Base-by-base conservation (phyloP, 2,113 vertebrate species). In the Lates calcarifer region DNA sequence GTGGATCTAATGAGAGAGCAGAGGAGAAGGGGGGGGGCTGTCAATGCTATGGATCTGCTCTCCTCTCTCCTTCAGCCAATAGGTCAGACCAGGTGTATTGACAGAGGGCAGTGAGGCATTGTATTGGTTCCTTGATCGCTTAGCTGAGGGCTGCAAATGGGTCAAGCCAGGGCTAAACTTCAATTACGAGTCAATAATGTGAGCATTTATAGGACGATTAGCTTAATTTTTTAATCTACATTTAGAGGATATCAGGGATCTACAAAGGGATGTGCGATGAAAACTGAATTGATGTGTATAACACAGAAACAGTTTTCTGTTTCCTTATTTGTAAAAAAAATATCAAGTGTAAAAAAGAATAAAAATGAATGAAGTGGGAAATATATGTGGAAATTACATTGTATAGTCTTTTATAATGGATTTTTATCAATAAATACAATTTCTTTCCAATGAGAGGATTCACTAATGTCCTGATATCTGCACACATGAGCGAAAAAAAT, bases 1-100 rank as follows among this genome's bases (percentile, higher is more conserved):
- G 91, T 90, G 89, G 86, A 92, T 93, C 88, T 92, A 91, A 93
- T 91, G 90, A 87, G 87, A 89, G 86, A 53, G 86, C 73, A 56
- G 77, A 73, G 79, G 68, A 85, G 89, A 76, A 33, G 33, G 74
- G 74, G 63, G 73, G 68, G 58, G 69, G 74, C 55, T 43, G 79
- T 89, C 88, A 60, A 89, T 87, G 87, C 70, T 76, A 90, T 91
- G 81, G 88, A 93, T 94, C 88, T 10, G 71, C 79, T 74, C 53
- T 58, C 41, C 45, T 84, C 72, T 47, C 62, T 80, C 65, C 64
- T 64, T 72, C 81, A 71, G 84, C 84, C 86, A 45, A 93, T 92
- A 86, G 85, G 93, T 92, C 91, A 87, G 67, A 64, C 61, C 82
- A 74, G 84, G 77, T 78, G 81, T 85, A 93, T 89, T 84, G 91